Conservation (phyloP, 2,797 vertebrate genomes). For the Cynopterus sphinx region DNA sequence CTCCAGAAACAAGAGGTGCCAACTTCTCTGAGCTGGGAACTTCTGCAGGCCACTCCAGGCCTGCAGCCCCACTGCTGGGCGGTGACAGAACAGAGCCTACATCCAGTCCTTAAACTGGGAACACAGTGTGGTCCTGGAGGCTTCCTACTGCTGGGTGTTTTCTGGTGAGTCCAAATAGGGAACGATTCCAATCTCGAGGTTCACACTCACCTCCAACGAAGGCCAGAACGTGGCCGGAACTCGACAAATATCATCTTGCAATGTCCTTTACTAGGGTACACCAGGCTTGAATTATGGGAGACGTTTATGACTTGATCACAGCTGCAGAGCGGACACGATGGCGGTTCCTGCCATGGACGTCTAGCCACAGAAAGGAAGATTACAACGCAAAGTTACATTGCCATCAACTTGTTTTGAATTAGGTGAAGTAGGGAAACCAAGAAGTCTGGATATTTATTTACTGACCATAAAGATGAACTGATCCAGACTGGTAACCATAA, state of each 20-base stretch:
- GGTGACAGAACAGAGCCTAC: too few species aligned
- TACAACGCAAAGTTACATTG: not conserved
- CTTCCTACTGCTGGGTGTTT: not conserved
- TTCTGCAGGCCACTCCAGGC: not conserved
- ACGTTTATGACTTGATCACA: not conserved
- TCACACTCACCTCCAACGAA: not conserved
- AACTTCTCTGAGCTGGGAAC: not conserved
- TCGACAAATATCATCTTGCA: not conserved
- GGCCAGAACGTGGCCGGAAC: not conserved
- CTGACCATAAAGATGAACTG: not conserved
- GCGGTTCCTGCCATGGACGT: not conserved
- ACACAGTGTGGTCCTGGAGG: not conserved
- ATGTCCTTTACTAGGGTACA: not conserved
- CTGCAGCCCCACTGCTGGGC: not conserved
- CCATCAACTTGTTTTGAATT: not conserved
- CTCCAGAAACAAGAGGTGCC: not conserved
- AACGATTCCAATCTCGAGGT: not conserved
- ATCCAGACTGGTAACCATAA: not conserved
- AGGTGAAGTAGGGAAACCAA: not conserved
- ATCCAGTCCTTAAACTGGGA: not conserved
- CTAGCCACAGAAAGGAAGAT: not conserved
- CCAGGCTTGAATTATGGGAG: not conserved
- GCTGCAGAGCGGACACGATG: not conserved
- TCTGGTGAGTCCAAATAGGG: not conserved
- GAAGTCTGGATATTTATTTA: not conserved